phyloP scores from a whole-genome alignment of 2,888 invertebrate species.

The Lepidocyrtoides sp. region DNA sequence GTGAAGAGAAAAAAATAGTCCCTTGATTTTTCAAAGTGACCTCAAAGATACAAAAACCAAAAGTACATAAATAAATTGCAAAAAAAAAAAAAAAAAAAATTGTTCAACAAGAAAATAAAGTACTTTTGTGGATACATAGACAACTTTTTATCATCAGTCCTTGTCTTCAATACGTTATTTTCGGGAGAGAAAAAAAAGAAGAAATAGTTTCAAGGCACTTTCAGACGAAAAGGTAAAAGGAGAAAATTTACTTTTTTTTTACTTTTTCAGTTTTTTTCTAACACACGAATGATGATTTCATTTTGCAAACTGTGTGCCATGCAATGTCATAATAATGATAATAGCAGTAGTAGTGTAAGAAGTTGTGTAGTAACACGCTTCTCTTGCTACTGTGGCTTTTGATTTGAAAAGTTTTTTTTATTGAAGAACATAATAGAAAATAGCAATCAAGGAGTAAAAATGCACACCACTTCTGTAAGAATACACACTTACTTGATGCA shows the following conservation, averaged over 20 bases:
- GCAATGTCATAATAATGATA: constrained; percentile 16
- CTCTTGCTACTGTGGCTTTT: background rate
- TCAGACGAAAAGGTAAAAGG: background rate
- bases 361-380: background rate
- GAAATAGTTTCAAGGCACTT: constrained; percentile 27
- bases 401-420: constrained; percentile 17
- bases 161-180: background rate
- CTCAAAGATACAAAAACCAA: background rate
- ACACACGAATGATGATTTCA: constrained; percentile 1
- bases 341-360: background rate
- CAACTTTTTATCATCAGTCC: constrained; percentile 16
- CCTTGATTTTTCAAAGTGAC: constrained; percentile 11
- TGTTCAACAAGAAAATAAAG: background rate
- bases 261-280: background rate
- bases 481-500: constrained; percentile 3
- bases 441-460: constrained; percentile 37
- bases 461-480: constrained; percentile 1
- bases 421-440: constrained; percentile 4
- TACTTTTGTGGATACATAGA: background rate
- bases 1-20: background rate
- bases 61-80: background rate
- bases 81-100: background rate
- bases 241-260: background rate
- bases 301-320: background rate
- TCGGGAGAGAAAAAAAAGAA: background rate